Percentiles rank a stretch among this genome's conserved stretches.
These are phyloP conservation scores for Tanaodytes sp. DNA, from an alignment of 2,888 invertebrate genomes.

Conservation along the genomic window DNA sequence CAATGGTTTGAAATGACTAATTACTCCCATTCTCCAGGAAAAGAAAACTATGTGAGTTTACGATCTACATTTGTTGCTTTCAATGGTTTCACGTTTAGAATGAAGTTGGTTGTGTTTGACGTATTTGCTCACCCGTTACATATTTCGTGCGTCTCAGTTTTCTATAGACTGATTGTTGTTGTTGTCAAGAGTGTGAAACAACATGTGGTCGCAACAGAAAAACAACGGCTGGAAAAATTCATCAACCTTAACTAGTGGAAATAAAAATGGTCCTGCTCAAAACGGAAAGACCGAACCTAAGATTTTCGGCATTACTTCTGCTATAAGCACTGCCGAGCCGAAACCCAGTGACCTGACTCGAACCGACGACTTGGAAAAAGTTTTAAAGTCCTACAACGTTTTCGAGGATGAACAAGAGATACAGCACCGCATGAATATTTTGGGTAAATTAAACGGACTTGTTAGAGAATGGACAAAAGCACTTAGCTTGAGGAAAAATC, in stretches of 20 bases:
- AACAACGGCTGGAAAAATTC: conserved; percentile 34
- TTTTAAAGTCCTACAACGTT: conserved; percentile 87
- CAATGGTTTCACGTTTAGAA: neutral
- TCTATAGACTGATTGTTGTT: conserved; percentile 35
- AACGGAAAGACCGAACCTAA: conserved; percentile 63
- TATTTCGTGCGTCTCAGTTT: conserved; percentile 25
- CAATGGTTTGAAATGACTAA: too few species aligned
- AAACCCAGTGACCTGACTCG: conserved; percentile 84
- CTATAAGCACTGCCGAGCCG: conserved; percentile 90
- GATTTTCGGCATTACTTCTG: conserved; percentile 93
- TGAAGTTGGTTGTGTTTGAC: neutral
- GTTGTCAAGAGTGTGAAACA: conserved; percentile 30
- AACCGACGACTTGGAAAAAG: conserved; percentile 84
- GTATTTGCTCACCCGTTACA: conserved; percentile 5
- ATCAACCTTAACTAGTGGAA: conserved; percentile 4
- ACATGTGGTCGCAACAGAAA: conserved; percentile 43
- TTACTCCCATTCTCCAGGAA: too few species aligned
- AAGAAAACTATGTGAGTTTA: too few species aligned
- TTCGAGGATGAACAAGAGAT: conserved; percentile 93
- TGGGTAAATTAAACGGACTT: conserved; percentile 87
- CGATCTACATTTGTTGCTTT: too few species aligned
- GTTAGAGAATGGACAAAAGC: conserved; percentile 96
- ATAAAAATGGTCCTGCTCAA: conserved; percentile 12
- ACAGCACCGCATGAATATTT: conserved; percentile 89
- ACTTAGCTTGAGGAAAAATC: conserved; percentile 89